Conservation (phyloP, 2,888 invertebrate genomes). For the Synergus umbraculus region DNA sequence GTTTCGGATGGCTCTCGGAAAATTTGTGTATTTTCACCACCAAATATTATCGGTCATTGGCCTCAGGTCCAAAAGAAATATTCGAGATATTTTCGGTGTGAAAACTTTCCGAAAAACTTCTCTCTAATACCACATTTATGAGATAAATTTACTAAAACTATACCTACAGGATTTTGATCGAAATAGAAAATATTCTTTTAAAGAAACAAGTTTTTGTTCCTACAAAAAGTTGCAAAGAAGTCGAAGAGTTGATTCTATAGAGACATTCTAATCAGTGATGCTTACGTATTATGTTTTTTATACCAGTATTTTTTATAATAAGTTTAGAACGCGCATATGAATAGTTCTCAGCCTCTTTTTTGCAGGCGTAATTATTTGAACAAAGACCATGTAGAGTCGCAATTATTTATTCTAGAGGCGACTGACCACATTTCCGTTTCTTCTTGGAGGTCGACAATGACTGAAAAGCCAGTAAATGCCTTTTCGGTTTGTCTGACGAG, state of each 20-base stretch:
- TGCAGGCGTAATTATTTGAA: not conserved
- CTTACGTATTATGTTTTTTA: not conserved
- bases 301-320: not conserved
- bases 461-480: conserved; percentile 21
- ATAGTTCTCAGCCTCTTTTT: not conserved
- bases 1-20: conserved; percentile 23
- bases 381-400: conserved; percentile 13
- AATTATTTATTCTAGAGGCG: conserved; percentile 65
- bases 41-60: conserved; percentile 34
- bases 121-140: not conserved
- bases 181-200: not conserved
- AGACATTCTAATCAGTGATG: not conserved
- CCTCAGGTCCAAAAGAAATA: not conserved
- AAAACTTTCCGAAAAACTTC: not conserved
- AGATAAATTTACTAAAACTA: not conserved
- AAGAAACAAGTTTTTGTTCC: not conserved
- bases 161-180: not conserved
- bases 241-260: not conserved
- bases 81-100: not conserved
- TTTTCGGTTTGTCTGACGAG: conserved; percentile 22
- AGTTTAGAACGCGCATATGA: not conserved
- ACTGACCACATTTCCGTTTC: conserved; percentile 66
- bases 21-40: conserved; percentile 27
- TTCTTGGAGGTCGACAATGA: conserved; percentile 39
- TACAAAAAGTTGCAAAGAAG: not conserved